Percentiles rank a stretch among this genome's conserved stretches.
Conservation (phyloP, 2,113 vertebrate species). For the Cryptotis parvus region DNA sequence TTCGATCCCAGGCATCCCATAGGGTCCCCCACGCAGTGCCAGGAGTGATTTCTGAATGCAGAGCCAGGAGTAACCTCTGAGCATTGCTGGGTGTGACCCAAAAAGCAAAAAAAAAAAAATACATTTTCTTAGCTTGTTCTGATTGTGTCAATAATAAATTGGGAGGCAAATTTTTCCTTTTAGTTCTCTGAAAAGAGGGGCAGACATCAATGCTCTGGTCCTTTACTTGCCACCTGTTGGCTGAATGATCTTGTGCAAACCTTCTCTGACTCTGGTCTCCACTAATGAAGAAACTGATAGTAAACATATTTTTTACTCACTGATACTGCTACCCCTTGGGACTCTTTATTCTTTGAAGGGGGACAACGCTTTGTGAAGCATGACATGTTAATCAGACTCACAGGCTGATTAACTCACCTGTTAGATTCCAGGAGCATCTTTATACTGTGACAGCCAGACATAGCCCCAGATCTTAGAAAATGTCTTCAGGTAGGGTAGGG, state of each 20-base stretch:
- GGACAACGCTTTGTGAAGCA: accelerated
- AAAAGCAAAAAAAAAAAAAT: too few relatives aligned
- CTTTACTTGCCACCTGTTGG: background rate
- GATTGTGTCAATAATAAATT: background rate
- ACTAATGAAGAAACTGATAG: background rate
- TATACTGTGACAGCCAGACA: background rate
- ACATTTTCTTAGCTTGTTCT: background rate
- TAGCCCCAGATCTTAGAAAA: background rate
- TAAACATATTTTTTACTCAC: background rate
- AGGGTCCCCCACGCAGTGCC: too few relatives aligned
- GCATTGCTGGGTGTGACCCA: too few relatives aligned
- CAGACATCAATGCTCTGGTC: background rate
- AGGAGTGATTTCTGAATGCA: too few relatives aligned
- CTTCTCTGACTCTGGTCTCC: background rate
- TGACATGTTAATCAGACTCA: background rate
- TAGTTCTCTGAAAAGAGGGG: background rate
- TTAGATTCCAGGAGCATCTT: background rate
- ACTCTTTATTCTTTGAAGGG: background rate
- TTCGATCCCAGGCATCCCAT: too few relatives aligned
- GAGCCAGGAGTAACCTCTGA: too few relatives aligned
- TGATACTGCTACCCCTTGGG: background rate
- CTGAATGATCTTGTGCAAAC: background rate
- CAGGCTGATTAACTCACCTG: background rate
- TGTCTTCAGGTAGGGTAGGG: background rate
- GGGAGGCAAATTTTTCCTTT: background rate